Evolutionary conservation across 1,140 invertebrate species (phyloP).

Genomic region (Tetragnatha versicolor): DNA sequence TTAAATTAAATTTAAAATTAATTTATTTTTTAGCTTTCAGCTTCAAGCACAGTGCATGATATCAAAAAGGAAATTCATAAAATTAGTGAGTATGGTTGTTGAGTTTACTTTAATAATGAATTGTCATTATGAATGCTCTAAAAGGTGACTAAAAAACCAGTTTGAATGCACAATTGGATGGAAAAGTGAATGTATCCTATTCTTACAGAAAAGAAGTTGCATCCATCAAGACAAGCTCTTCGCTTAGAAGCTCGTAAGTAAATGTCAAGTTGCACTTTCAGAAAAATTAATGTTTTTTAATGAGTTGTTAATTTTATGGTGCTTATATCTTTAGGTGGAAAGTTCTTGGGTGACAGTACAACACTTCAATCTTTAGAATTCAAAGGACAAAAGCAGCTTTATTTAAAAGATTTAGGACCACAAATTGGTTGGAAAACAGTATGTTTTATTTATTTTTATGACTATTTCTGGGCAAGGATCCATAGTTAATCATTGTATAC

Average conservation of each 20-base stretch:
- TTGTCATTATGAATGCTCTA: too few species aligned
- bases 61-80: constrained; percentile 77
- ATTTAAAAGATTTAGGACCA: constrained; percentile 86
- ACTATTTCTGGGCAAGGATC: not conserved
- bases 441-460: constrained; percentile 39
- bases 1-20: not conserved
- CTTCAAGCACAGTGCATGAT: constrained; percentile 72
- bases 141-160: too few species aligned
- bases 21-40: constrained; percentile 34
- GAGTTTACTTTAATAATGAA: too few species aligned
- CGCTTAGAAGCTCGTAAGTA: constrained; percentile 75
- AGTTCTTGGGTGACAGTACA: constrained; percentile 64
- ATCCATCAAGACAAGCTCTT: constrained; percentile 82
- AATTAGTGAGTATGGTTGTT: constrained; percentile 59
- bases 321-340: constrained; percentile 62
- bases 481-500: constrained; percentile 33
- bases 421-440: constrained; percentile 99
- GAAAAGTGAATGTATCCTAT: constrained; percentile 29
- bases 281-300: constrained; percentile 62
- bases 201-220: constrained; percentile 71
- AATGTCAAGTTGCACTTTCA: constrained; percentile 71
- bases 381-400: constrained; percentile 61
- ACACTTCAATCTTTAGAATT: constrained; percentile 62
- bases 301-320: constrained; percentile 19
- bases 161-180: too few species aligned